Percentiles rank a stretch among this genome's conserved stretches.
Evolutionary conservation across 2,888 invertebrate species (phyloP).

Genomic region (Heliconius ethilla): DNA sequence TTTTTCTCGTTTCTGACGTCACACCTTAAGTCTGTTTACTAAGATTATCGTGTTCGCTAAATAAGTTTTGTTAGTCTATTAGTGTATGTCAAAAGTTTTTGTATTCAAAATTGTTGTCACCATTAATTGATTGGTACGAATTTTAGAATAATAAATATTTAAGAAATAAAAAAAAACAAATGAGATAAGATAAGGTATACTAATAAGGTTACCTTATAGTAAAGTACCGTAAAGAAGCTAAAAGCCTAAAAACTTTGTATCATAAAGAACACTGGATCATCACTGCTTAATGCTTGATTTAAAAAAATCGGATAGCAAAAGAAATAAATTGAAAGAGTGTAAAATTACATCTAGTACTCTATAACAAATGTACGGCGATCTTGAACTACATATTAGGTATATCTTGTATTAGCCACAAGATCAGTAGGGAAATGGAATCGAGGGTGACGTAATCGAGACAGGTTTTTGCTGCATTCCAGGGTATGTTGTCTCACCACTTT

Average conservation of each 20-base stretch:
- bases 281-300: neutral
- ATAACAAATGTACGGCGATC: slow-evolving; percentile 23
- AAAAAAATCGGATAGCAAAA: neutral
- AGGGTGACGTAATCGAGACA: slow-evolving; percentile 52
- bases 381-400: slow-evolving; percentile 38
- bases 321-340: neutral
- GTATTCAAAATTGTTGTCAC: neutral
- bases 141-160: neutral
- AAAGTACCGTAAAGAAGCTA: no score
- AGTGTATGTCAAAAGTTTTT: neutral
- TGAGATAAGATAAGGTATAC: neutral
- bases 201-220: neutral
- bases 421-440: slow-evolving; percentile 38
- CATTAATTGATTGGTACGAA: neutral
- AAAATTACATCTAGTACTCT: neutral
- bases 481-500: slow-evolving; percentile 52
- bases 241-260: no score
- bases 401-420: slow-evolving; percentile 32
- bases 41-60: neutral
- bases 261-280: neutral
- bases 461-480: slow-evolving; percentile 60
- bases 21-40: slow-evolving; percentile 7
- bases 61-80: slow-evolving; percentile 7
- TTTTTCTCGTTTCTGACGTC: slow-evolving; percentile 31
- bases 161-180: neutral